These are phyloP conservation scores for Protodeltote pygarga DNA, from an alignment of 2,888 invertebrate species.

Conservation along the genomic window DNA sequence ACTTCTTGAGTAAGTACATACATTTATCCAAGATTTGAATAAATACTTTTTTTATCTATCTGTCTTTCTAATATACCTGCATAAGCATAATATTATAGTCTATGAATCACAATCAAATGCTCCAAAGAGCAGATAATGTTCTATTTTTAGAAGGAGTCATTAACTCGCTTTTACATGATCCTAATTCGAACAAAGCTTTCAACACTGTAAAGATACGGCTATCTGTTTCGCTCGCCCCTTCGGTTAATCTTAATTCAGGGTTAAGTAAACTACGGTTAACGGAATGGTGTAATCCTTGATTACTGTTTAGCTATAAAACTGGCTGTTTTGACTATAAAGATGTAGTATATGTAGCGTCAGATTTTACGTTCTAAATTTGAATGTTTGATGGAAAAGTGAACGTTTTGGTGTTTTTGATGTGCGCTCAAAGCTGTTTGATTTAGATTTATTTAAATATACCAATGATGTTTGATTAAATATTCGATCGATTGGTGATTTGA, in stretches of 20 bases:
- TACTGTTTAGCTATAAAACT: conserved; percentile 23
- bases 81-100: no score
- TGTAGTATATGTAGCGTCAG: conserved; percentile 13
- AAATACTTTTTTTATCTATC: no score
- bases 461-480: no score
- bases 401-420: no score
- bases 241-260: conserved; percentile 39
- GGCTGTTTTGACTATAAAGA: conserved; percentile 17
- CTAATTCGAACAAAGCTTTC: conserved; percentile 39
- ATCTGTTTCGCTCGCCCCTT: conserved; percentile 25
- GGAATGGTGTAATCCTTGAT: conserved; percentile 27
- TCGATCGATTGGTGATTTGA: no score
- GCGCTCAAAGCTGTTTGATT: no score
- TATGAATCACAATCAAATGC: background rate
- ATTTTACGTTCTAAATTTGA: conserved; percentile 32
- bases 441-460: no score
- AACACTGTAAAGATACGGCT: conserved; percentile 29
- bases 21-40: no score
- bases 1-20: no score
- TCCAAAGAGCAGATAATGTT: conserved; percentile 5
- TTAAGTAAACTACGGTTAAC: conserved; percentile 42
- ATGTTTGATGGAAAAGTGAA: no score
- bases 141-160: conserved; percentile 24
- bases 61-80: no score
- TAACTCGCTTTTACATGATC: conserved; percentile 22